Evolutionary conservation across 2,797 vertebrate genomes (phyloP), one percentile per base, ranked within the genome.

Genomic region (Hippopotamyrus pictus): DNA sequence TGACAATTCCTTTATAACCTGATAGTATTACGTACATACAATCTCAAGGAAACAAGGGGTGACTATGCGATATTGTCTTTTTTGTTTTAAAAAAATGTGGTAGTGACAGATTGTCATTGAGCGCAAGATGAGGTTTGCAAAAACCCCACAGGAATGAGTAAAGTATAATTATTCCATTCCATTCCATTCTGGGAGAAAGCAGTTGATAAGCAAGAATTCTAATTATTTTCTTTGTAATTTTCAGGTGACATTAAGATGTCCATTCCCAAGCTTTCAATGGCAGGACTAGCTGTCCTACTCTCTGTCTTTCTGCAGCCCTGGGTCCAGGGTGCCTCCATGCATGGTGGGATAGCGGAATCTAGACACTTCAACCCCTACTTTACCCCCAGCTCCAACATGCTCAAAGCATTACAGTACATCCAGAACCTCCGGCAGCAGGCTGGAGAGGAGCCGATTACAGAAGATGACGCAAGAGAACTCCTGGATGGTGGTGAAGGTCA

Each of bases 391-490:
- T 94, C 96, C 0, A 98, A 99, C 90, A 99, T 99, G 97, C 96
- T 99, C 91, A 97, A 97, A 94, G 98, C 98, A 51, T 92, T 99
- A 93, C 96, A 97, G 91, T 98, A 98, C 94, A 97, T 99, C 79
- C 96, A 99, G 93, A 97, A 95, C 88, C 97, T 99, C 90, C 96
- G 93, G 89, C 97, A 97, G 91, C 96, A 96, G 92, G 94, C 95
- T 95, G 94, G 33, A 96, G 97, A 90, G 95, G 96, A 44, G 88
- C 93, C 54, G 95, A 93, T 50, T 51, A 85, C 82, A 19, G 96
- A 96, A 29, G 95, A 88, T 87, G 95, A 96, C 29, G 95, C 89
- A 89, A 96, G 89, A 59, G 93, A 91, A 84, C 90, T 95, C 29
- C 93, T 95, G 91, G 97, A 97, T 0, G 92, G 92, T 0, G 95